These are phyloP conservation scores for Graphium colonna DNA, from an alignment of 2,888 invertebrate genomes.

Conservation along the genomic window DNA sequence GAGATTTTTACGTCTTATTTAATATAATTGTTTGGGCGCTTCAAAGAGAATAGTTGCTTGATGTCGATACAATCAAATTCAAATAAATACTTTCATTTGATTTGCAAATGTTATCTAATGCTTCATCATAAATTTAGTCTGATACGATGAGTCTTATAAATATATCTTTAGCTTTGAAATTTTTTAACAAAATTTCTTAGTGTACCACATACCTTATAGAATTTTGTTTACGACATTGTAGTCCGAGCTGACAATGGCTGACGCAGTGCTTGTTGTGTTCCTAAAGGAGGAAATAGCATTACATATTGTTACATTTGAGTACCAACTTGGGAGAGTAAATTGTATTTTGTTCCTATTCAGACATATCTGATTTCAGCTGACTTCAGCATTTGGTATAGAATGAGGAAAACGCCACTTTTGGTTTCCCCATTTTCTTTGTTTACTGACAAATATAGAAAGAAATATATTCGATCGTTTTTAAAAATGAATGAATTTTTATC, in stretches of 20 bases:
- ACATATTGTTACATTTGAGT: conserved; percentile 23
- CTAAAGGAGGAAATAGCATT: conserved; percentile 22
- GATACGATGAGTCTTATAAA: too few species aligned
- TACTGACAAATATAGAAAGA: too few species aligned
- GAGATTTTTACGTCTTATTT: too few species aligned
- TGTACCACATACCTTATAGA: conserved; percentile 3
- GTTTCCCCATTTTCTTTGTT: background rate
- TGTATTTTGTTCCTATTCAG: conserved; percentile 20
- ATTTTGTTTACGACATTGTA: conserved; percentile 25
- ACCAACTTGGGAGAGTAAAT: conserved; percentile 20
- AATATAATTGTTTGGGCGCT: too few species aligned
- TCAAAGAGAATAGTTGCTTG: too few species aligned
- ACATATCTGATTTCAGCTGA: conserved; percentile 10
- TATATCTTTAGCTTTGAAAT: background rate
- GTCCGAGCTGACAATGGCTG: conserved; percentile 24
- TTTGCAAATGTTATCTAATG: too few species aligned
- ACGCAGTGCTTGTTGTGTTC: conserved; percentile 21
- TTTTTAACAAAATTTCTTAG: background rate
- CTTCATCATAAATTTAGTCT: too few species aligned
- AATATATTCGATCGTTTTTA: too few species aligned
- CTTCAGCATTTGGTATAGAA: background rate
- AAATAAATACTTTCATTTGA: too few species aligned
- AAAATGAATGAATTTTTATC: too few species aligned
- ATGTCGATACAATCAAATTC: too few species aligned
- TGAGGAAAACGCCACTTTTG: background rate